Conservation (phyloP, 2,888 invertebrate genomes). For the Agrypnus murinus region DNA sequence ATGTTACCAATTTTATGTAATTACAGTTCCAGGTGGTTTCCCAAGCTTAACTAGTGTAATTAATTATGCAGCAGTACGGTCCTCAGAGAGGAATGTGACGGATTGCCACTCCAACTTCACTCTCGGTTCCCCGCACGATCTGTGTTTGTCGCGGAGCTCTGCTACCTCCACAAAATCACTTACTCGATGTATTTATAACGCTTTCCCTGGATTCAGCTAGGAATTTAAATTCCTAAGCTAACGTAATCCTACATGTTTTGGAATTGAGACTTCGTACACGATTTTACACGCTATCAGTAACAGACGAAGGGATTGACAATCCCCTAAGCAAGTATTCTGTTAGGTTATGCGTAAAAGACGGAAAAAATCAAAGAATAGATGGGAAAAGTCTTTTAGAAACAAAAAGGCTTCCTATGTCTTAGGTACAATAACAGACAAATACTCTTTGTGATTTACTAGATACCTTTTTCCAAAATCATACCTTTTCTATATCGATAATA, state of each 20-base stretch:
- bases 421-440: too few species aligned
- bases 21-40: conserved; percentile 52
- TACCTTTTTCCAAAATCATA: too few species aligned
- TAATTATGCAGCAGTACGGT: conserved; percentile 48
- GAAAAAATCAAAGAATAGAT: too few species aligned
- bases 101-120: conserved; percentile 51
- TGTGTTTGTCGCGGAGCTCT: conserved; percentile 38
- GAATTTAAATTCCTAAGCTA: background rate
- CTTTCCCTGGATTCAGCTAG: background rate
- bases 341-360: too few species aligned
- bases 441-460: too few species aligned
- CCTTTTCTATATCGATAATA: too few species aligned
- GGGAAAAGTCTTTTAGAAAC: too few species aligned
- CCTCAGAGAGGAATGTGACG: conserved; percentile 51
- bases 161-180: conserved; percentile 33
- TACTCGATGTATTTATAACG: conserved; percentile 35
- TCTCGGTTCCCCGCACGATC: conserved; percentile 43
- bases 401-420: too few species aligned
- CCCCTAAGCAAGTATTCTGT: too few species aligned
- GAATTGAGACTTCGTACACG: background rate
- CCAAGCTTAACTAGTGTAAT: conserved; percentile 50
- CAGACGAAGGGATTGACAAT: too few species aligned
- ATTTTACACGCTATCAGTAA: background rate
- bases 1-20: conserved; percentile 50
- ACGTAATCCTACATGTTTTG: background rate